Conservation (phyloP, 2,113 vertebrate species). For the Thinocorus orbignyianus region DNA sequence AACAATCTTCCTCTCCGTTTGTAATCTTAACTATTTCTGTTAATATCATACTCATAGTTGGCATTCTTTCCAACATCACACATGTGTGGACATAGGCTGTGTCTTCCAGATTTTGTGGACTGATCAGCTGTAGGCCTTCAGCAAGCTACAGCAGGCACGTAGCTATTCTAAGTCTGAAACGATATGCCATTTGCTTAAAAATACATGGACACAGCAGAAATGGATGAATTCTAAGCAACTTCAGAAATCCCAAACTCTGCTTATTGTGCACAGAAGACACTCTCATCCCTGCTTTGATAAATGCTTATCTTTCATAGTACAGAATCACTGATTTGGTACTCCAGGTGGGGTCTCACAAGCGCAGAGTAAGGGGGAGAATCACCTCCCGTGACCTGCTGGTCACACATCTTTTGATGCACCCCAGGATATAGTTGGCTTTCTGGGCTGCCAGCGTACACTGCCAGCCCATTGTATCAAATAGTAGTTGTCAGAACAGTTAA, state of each 20-base stretch:
- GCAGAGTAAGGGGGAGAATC: too few species aligned
- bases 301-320: not conserved
- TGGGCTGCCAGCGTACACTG: too few species aligned
- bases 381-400: too few species aligned
- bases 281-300: not conserved
- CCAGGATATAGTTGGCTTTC: too few species aligned
- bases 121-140: not conserved
- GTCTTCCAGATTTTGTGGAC: not conserved
- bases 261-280: not conserved
- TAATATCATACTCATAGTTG: not conserved
- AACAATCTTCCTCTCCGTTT: not conserved
- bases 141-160: not conserved
- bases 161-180: not conserved
- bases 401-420: too few species aligned
- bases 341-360: too few species aligned
- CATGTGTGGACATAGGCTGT: not conserved
- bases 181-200: not conserved
- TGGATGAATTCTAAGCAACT: not conserved
- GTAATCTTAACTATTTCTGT: not conserved
- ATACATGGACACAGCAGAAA: not conserved
- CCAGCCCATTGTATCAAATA: not conserved
- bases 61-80: not conserved
- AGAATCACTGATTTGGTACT: too few species aligned
- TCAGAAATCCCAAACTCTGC: not conserved
- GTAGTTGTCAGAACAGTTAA: not conserved